Evolutionary conservation across 2,113 vertebrate genomes (phyloP), one percentile per base, ranked within the genome.

Genomic region (Trinectes maculatus): DNA sequence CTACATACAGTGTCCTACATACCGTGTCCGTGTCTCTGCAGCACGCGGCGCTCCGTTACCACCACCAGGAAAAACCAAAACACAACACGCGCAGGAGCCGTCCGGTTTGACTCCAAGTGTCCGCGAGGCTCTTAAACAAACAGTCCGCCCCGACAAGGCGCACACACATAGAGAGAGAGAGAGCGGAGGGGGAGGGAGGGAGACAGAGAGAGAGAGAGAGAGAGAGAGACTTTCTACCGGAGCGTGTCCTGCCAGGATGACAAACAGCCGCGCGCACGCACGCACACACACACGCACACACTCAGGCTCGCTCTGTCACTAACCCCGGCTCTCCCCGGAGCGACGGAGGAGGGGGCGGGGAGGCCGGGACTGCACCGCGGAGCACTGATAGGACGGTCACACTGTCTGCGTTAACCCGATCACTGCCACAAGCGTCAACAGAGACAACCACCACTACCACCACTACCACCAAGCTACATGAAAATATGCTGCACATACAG

Each of bases 351-450:
- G 71, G 67, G 44, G 77, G 87, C 72, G 87, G 84, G n/a, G n/a
- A n/a, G n/a, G 87, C 76, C 64, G 79, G 74, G 69, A 74, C 85
- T 70, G 43, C 54, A 2, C 75, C 55, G 62, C 3, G 60, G 37
- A 57, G 39, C 77, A 21, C 83, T 61, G 87, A 89, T 87, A 87
- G 86, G 87, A 86, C 64, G 55, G 54, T 26, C 71, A 21, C 39
- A 0, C 31, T 4, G 77, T 53, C 79, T 29, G 65, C 43, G 39
- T 90, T 89, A 89, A 91, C 87, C 86, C 86, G 57, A 77, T 87
- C 79, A 9, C 69, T 86, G 84, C 87, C 80, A 25, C 58, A 25
- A 18, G 40, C 9, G 4, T 10, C 21, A 19, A 22, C 1, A 16
- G 4, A 22, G 6, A 26, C 5, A 48, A 6, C 2, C 46, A 7